These are phyloP conservation scores for Cryptoblepharus egeriae DNA, from an alignment of 2,797 vertebrate species.

Conservation along the genomic window DNA sequence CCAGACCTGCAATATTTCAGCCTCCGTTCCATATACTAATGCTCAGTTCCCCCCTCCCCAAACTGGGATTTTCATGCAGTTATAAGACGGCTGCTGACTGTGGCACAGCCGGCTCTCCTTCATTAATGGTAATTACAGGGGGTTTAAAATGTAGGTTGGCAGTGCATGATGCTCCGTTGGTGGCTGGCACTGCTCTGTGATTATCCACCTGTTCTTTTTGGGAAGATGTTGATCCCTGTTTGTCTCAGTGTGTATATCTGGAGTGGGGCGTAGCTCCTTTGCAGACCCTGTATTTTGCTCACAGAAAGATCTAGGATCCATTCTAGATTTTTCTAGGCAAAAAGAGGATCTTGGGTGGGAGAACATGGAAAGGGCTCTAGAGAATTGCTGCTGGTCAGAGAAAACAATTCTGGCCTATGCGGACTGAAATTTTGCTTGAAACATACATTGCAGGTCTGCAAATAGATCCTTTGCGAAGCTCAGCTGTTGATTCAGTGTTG, in stretches of 20 bases:
- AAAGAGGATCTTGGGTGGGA: too few species aligned
- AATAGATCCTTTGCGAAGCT: too few species aligned
- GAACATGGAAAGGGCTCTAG: too few species aligned
- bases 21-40: background rate
- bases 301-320: too few species aligned
- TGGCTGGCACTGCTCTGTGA: constrained; percentile 77
- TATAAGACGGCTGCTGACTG: constrained; percentile 68
- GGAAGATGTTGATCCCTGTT: constrained; percentile 46
- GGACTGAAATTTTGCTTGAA: too few species aligned
- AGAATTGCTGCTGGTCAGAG: too few species aligned
- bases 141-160: constrained; percentile 77
- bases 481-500: too few species aligned
- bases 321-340: too few species aligned
- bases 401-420: too few species aligned
- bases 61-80: background rate
- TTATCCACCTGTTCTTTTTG: constrained; percentile 77
- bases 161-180: constrained; percentile 71
- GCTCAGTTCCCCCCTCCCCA: too few species aligned
- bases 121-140: constrained; percentile 78
- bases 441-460: too few species aligned
- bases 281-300: too few species aligned
- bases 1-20: background rate
- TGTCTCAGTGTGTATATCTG: background rate
- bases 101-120: constrained; percentile 53
- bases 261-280: background rate